phyloP scores from a whole-genome alignment of 1,140 invertebrate species.

The Lepidostoma basale region DNA sequence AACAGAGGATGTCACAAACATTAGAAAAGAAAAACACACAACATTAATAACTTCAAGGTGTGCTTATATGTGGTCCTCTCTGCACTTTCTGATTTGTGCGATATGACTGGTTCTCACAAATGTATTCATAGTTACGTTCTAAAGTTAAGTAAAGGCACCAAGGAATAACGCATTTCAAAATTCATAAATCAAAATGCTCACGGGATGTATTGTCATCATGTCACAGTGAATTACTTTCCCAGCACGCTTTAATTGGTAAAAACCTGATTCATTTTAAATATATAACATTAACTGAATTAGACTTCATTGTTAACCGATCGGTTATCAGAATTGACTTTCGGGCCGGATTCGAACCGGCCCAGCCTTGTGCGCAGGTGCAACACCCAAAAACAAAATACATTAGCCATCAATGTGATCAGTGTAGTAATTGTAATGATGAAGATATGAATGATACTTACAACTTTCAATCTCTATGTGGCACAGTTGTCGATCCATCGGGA shows the following conservation, averaged over 20 bases:
- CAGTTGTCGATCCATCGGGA: conserved; percentile 95
- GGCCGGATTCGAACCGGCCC: conserved; percentile 35
- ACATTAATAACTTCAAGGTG: too few relatives aligned
- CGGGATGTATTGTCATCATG: neutral
- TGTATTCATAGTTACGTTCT: too few relatives aligned
- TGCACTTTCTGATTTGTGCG: too few relatives aligned
- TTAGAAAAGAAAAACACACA: too few relatives aligned
- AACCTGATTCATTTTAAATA: neutral
- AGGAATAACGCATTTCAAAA: too few relatives aligned
- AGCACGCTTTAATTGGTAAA: neutral
- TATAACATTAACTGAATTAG: too few relatives aligned
- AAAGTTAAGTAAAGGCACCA: too few relatives aligned
- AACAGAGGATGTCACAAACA: too few relatives aligned
- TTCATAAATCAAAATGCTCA: too few relatives aligned
- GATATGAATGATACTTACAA: conserved; percentile 78
- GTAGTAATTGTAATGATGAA: neutral
- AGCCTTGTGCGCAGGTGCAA: conserved; percentile 39
- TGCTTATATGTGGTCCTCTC: too few relatives aligned
- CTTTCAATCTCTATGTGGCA: conserved; percentile 98
- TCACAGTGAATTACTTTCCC: neutral
- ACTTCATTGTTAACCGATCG: too few relatives aligned
- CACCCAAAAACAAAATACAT: conserved; percentile 37
- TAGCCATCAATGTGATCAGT: conserved; percentile 31
- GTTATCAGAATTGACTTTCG: neutral
- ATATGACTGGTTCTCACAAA: too few relatives aligned